phyloP scores from a whole-genome alignment of 1,140 invertebrate species.

The Drosophila lacertosa region DNA sequence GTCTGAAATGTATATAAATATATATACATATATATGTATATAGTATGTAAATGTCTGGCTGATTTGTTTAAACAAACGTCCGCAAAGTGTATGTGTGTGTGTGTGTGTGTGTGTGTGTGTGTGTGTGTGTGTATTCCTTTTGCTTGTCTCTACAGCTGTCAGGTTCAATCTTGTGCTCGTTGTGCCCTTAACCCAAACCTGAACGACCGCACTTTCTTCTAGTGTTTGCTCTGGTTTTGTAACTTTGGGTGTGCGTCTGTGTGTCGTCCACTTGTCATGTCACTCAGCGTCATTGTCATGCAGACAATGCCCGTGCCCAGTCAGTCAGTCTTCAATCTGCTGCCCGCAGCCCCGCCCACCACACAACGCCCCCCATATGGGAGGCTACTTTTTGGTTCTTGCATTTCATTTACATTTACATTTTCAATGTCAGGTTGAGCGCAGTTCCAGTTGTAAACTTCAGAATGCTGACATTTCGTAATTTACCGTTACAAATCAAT shows the following conservation, averaged over 20 bases:
- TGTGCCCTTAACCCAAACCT: conserved; percentile 45
- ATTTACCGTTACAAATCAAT: conserved; percentile 81
- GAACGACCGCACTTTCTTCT: conserved; percentile 53
- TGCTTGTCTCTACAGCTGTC: conserved; percentile 67
- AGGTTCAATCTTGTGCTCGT: conserved; percentile 57
- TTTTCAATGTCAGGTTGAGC: conserved; percentile 60
- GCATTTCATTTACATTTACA: conserved; percentile 77
- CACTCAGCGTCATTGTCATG: conserved; percentile 75
- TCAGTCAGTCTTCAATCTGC: conserved; percentile 36
- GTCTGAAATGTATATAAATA: conserved; percentile 16
- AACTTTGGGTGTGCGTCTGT: conserved; percentile 29
- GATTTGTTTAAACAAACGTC: conserved; percentile 78
- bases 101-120: conserved; percentile 7
- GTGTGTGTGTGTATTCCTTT: conserved; percentile 4
- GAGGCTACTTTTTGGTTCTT: conserved; percentile 32
- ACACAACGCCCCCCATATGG: not conserved
- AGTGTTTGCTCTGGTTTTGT: conserved; percentile 43
- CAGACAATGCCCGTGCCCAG: conserved; percentile 53
- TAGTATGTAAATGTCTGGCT: conserved; percentile 44
- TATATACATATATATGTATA: conserved; percentile 13
- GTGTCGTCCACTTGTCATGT: conserved; percentile 80
- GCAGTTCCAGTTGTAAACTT: conserved; percentile 10
- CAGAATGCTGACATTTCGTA: conserved; percentile 64
- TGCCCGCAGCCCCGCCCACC: not conserved
- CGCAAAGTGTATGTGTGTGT: conserved; percentile 25